Evolutionary conservation across 2,113 vertebrate genomes (phyloP).

Genomic region (Mesocricetus auratus): DNA sequence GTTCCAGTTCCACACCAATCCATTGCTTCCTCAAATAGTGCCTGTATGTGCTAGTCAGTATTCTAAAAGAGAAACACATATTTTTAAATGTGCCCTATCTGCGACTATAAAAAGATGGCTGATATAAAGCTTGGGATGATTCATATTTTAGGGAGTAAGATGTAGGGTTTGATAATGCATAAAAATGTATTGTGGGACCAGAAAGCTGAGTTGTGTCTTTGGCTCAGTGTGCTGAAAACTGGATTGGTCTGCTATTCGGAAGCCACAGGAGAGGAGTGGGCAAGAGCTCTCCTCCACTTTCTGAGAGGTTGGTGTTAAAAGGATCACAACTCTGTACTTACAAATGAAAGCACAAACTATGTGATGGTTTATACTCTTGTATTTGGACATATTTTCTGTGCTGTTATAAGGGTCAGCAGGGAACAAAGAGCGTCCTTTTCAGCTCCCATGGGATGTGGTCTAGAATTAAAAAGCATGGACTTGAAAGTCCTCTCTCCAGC

Average conservation of each 20-base stretch:
- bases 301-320: neutral
- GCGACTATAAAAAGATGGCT: neutral
- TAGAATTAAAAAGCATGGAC: neutral
- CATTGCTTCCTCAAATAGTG: neutral
- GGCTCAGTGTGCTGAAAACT: neutral
- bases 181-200: neutral
- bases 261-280: fast-evolving
- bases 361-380: neutral
- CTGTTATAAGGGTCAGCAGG: neutral
- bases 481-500: neutral
- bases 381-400: neutral
- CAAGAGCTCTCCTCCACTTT: neutral
- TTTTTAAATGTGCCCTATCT: neutral
- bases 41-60: neutral
- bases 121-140: neutral
- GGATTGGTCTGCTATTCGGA: neutral
- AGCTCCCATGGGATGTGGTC: neutral
- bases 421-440: neutral
- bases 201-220: neutral
- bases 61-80: slow-evolving; percentile 6
- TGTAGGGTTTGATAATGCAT: neutral
- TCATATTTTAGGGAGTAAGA: neutral
- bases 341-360: neutral
- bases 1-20: neutral
- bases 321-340: neutral